A percentile compares a stretch with the other conserved stretches of the same genome.
These are phyloP conservation scores for Copidosoma floridanum DNA, from an alignment of 1,140 invertebrate species.

Conservation along the genomic window DNA sequence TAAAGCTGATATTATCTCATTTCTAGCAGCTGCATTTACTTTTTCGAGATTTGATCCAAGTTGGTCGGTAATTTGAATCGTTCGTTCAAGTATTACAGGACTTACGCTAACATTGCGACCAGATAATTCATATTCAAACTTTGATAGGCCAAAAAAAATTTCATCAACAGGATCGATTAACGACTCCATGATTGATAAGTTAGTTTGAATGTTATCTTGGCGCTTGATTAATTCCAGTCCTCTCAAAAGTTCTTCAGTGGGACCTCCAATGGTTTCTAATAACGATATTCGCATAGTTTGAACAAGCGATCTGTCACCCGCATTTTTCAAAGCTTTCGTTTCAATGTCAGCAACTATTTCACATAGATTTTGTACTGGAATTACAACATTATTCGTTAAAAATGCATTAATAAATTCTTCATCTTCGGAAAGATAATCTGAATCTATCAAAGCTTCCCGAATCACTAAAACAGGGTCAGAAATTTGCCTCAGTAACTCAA, in stretches of 20 bases:
- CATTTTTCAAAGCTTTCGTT: conserved; percentile 38
- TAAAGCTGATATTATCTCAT: conserved; percentile 23
- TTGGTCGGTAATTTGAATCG: conserved; percentile 33
- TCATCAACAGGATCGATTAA: conserved; percentile 50
- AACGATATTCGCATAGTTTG: conserved; percentile 43
- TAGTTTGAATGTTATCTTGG: conserved; percentile 30
- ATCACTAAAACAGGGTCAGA: conserved; percentile 38
- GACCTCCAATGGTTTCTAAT: conserved; percentile 47
- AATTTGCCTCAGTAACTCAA: conserved; percentile 35
- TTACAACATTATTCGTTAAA: conserved; percentile 37
- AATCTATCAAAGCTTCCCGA: conserved; percentile 40
- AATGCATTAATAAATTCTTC: conserved; percentile 33
- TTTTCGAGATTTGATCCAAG: conserved; percentile 26
- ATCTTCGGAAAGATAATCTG: conserved; percentile 34
- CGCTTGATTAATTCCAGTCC: conserved; percentile 45
- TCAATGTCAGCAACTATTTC: conserved; percentile 43
- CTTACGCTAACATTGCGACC: conserved; percentile 33
- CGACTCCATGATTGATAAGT: conserved; percentile 47
- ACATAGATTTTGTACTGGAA: conserved; percentile 44
- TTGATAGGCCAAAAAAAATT: conserved; percentile 44
- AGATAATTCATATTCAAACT: conserved; percentile 43
- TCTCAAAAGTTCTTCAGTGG: conserved; percentile 48
- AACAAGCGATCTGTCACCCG: conserved; percentile 38
- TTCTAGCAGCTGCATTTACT: conserved; percentile 6
- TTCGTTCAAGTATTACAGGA: conserved; percentile 45